Conservation (phyloP, 2,888 invertebrate genomes). For the Notodromas monacha region DNA sequence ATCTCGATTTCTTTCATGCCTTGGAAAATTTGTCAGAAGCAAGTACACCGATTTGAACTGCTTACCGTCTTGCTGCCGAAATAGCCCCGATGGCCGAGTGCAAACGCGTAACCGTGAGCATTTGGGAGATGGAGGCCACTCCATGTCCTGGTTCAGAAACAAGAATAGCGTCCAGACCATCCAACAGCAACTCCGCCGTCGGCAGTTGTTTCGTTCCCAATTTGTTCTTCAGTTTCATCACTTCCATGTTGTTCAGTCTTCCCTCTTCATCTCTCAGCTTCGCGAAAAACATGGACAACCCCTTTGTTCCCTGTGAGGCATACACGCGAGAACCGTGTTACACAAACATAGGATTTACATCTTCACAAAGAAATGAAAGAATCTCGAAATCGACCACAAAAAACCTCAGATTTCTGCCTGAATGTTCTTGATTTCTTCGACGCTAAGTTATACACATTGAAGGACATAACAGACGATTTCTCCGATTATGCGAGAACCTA, state of each 20-base stretch:
- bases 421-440: too few relatives aligned
- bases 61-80: constrained; percentile 18
- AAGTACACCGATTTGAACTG: constrained; percentile 5
- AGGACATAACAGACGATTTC: too few relatives aligned
- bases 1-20: too few relatives aligned
- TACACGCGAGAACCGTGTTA: too few relatives aligned
- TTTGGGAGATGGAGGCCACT: constrained; percentile 20
- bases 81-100: constrained; percentile 20
- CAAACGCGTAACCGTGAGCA: constrained; percentile 22
- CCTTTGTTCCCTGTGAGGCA: too few relatives aligned
- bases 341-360: too few relatives aligned
- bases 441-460: too few relatives aligned
- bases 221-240: constrained; percentile 22
- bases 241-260: constrained; percentile 20
- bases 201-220: constrained; percentile 23
- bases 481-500: too few relatives aligned
- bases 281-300: constrained; percentile 21
- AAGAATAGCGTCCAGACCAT: constrained; percentile 18
- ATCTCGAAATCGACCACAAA: too few relatives aligned
- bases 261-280: constrained; percentile 15
- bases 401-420: too few relatives aligned
- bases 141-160: constrained; percentile 20
- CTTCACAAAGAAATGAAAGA: too few relatives aligned
- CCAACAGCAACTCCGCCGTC: constrained; percentile 23
- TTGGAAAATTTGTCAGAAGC: too few relatives aligned